Base-by-base conservation (phyloP, 53 echinoderm and acorn worm genomes). In the Luidia sarsii region DNA sequence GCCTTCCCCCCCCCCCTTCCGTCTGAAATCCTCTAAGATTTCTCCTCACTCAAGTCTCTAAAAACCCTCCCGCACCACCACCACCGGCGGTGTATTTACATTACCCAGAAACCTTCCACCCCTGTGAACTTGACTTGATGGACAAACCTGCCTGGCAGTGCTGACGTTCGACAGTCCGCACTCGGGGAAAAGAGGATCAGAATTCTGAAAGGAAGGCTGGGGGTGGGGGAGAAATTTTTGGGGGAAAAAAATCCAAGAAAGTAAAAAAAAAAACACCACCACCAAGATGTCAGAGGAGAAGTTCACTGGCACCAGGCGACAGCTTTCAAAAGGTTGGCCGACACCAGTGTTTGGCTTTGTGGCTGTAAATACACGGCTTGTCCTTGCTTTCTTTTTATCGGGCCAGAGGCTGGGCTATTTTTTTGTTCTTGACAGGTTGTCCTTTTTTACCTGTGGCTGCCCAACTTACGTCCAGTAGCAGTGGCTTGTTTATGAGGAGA, bases 251-350 rank as follows among this genome's bases (percentile, higher is more conserved):
- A n/a, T n/a, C n/a, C n/a, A n/a, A n/a, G n/a, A n/a, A n/a, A n/a
- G n/a, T n/a, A n/a, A n/a, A n/a, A n/a, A n/a, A n/a, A n/a, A n/a
- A n/a, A n/a, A n/a, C n/a, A n/a, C n/a, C n/a, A n/a, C n/a, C n/a
- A n/a, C n/a, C n/a, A n/a, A n/a, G n/a, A n/a, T n/a, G n/a, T n/a
- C n/a, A n/a, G n/a, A n/a, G n/a, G 62, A 48, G 60, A 61, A 77
- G 77, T 77, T 77, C 77, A 77, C 13, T 48, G 77, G 61, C 77
- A n/a, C n/a, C n/a, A 77, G 13, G 48, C 10, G 60, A 25, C 41
- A 32, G 61, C 29, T 60, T 48, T 59, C 61, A 45, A 77, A 77
- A 45, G 72, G 20, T 72, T 54, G 15, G 45, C 30, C 45, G 48
- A 43, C 61, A 28, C 61, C 4, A 29, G 30, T 77, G 77, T 77